Base-by-base conservation (phyloP, 2,888 invertebrate genomes). In the Thalpophila matura region DNA sequence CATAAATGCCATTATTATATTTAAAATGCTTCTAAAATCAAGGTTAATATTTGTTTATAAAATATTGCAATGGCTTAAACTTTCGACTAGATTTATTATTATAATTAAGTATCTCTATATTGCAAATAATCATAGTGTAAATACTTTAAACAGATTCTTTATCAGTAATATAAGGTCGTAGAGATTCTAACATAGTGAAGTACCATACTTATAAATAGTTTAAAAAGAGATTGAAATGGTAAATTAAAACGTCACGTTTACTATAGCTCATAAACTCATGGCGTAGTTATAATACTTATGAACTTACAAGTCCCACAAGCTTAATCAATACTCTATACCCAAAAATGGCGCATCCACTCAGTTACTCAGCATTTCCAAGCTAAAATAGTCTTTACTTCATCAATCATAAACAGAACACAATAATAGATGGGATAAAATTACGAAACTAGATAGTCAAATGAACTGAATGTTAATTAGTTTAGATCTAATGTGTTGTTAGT, bases 11-110 rank as follows among this genome's bases (percentile, higher is more conserved):
- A 77, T 77, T 78, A 81, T 77, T 80, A 79, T 81, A 79, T 80
- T 79, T 83, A 74, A 82, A 77, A 79, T 75, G 77, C 67, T 71
- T 77, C 77, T 80, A 82, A 82, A 83, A 83, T 81, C 79, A 82
- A 77, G 79, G 74, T 80, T 83, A 82, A 79, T 81, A 82, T 81
- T 83, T 78, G 79, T 86, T 88, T 86, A 86, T 87, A 87, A 84
- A 85, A 89, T 93, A 94, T 93, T 95, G 93, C 93, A 93, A 95
- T 95, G 94, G 95, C 95, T 91, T 90, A 90, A 90, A 90, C 88
- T 92, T 93, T 86, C 94, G 95, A 95, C 95, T 95, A 95, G 95
- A 95, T 90, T 91, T 88, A 89, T 90, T 92, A 92, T 89, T 85
- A 90, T 91, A 89, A 91, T 82, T 85, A 91, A 89, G 89, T 92